Percentiles rank a stretch among this genome's conserved stretches.
These are phyloP conservation scores for Porites divaricata DNA, from an alignment of 92 coral and sea anemone species.

Conservation along the genomic window DNA sequence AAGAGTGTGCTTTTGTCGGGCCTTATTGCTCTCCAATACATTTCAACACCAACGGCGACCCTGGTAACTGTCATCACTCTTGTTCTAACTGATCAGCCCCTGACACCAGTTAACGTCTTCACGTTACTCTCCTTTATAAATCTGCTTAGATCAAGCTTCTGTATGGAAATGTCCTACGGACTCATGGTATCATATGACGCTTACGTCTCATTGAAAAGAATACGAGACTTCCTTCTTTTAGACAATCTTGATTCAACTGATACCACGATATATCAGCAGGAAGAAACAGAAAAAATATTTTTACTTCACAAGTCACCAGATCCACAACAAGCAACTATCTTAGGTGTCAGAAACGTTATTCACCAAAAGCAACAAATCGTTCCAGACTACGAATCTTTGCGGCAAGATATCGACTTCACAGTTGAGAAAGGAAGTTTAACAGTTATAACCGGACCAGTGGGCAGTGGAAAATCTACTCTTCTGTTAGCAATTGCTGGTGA, in stretches of 20 bases:
- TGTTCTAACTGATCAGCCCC: background rate
- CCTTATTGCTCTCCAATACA: background rate
- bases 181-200: background rate
- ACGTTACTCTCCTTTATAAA: background rate
- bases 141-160: background rate
- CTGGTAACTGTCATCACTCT: no score
- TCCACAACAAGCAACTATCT: no score
- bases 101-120: background rate
- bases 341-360: no score
- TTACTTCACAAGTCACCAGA: no score
- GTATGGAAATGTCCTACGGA: background rate
- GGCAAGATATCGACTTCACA: background rate
- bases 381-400: background rate
- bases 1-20: background rate
- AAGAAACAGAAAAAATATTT: no score
- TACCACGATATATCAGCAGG: no score
- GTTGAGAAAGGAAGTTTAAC: background rate
- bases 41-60: background rate
- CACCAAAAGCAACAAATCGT: background rate
- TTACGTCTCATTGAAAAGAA: background rate
- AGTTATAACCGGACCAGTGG: background rate
- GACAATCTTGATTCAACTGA: background rate
- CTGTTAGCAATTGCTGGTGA: background rate
- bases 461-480: background rate
- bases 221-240: background rate